Conservation (phyloP, 2,113 vertebrate species). For the Aldabrachelys gigantea region DNA sequence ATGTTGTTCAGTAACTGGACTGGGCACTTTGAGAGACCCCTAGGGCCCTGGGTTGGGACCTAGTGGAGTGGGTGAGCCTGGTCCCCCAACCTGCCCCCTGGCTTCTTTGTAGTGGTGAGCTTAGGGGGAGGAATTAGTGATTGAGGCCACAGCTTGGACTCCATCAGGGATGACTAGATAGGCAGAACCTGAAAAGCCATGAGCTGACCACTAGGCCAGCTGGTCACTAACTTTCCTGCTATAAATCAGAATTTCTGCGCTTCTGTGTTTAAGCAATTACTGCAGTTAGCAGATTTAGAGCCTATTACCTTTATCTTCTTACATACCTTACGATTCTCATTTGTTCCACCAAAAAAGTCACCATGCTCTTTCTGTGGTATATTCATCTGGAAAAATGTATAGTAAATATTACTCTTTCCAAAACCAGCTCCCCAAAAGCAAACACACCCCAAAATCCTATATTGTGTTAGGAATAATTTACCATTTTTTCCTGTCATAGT, state of each 20-base stretch:
- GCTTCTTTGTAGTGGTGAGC: too few relatives aligned
- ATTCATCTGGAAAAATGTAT: background rate
- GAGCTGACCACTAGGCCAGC: too few relatives aligned
- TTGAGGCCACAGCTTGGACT: too few relatives aligned
- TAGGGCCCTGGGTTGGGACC: background rate
- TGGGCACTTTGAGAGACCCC: background rate
- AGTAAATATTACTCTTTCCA: background rate
- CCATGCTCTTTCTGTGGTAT: background rate
- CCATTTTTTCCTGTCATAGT: background rate
- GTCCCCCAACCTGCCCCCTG: background rate
- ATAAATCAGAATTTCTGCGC: background rate
- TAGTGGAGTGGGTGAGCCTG: background rate
- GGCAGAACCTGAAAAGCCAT: too few relatives aligned
- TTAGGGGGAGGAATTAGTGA: too few relatives aligned
- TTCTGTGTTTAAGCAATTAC: background rate
- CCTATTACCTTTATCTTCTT: background rate
- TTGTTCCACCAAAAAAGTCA: background rate
- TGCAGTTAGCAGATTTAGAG: background rate
- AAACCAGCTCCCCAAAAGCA: background rate
- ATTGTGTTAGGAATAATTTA: background rate
- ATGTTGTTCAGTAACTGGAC: background rate
- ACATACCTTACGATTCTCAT: background rate
- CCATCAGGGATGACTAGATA: too few relatives aligned
- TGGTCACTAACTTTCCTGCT: too few relatives aligned
- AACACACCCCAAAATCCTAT: fast-evolving